Percentiles rank a stretch among this genome's conserved stretches.
Conservation (phyloP, 2,113 vertebrate genomes). For the Microtus richardsoni region DNA sequence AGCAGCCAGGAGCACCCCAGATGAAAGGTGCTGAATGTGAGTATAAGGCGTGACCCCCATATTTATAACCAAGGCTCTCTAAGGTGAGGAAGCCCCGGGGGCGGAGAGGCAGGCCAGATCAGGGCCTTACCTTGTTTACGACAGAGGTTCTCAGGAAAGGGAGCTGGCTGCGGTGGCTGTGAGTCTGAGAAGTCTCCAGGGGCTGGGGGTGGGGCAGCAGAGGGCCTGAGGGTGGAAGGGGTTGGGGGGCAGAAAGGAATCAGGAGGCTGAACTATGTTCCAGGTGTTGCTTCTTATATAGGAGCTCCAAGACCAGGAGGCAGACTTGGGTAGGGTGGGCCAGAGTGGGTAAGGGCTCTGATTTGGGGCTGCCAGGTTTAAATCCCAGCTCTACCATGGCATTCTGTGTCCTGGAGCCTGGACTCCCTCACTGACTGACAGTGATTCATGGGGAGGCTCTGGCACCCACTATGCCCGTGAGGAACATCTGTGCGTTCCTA, state of each 20-base stretch:
- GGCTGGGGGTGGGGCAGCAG: background rate
- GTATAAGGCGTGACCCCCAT: slow-evolving; percentile 66
- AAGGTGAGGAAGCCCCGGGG: slow-evolving; percentile 67
- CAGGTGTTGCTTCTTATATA: background rate
- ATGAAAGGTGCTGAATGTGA: slow-evolving; percentile 76
- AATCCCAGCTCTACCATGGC: background rate
- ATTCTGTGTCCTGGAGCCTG: background rate
- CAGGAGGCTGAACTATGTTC: background rate
- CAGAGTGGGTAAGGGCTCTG: background rate
- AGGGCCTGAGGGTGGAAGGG: background rate
- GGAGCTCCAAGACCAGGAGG: background rate
- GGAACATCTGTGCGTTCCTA: background rate
- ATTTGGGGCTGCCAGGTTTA: background rate
- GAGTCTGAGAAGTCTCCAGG: slow-evolving; percentile 57
- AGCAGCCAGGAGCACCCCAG: slow-evolving; percentile 57
- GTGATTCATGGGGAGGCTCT: background rate
- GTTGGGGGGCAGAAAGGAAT: background rate
- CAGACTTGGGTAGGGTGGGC: background rate
- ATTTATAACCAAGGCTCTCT: slow-evolving; percentile 74
- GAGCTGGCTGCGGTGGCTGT: background rate
- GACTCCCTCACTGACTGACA: background rate
- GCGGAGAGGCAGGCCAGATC: slow-evolving; percentile 69
- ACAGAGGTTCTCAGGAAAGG: slow-evolving; percentile 78
- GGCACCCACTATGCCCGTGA: background rate
- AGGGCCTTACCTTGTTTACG: slow-evolving; percentile 75